phyloP scores from a whole-genome alignment of 2,113 vertebrate genomes.

The Clarias magur region DNA sequence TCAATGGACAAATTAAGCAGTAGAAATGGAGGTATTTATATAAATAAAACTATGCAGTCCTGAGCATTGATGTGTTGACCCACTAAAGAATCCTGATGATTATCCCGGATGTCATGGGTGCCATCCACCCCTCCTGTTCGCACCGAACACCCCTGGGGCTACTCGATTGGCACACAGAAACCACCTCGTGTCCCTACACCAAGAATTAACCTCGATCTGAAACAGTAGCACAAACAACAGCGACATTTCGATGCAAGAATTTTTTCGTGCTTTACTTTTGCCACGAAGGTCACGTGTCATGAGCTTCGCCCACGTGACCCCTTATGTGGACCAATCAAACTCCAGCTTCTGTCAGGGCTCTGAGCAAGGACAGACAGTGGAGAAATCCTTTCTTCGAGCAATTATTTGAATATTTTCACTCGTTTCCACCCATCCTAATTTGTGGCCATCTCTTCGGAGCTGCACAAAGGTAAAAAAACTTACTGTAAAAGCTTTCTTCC shows the following conservation, averaged over 20 bases:
- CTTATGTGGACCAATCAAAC: slow-evolving; percentile 76
- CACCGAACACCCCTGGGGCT: slow-evolving; percentile 64
- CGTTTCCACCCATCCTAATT: slow-evolving; percentile 74
- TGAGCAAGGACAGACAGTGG: slow-evolving; percentile 45
- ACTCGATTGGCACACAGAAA: slow-evolving; percentile 64
- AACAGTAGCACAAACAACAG: slow-evolving; percentile 54
- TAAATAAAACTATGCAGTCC: slow-evolving; percentile 1
- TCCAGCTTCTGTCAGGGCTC: slow-evolving; percentile 62
- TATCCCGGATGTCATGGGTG: slow-evolving; percentile 30
- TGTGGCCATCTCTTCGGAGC: slow-evolving; percentile 74
- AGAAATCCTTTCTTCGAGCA: slow-evolving; percentile 72
- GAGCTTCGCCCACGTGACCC: slow-evolving; percentile 66
- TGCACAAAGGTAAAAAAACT: slow-evolving; percentile 63
- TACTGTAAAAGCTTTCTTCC: slow-evolving; percentile 39
- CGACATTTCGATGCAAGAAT: slow-evolving; percentile 65
- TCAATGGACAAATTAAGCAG: neutral
- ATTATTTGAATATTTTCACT: slow-evolving; percentile 64
- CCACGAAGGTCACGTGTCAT: slow-evolving; percentile 71
- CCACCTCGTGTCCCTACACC: slow-evolving; percentile 48
- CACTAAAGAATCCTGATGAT: slow-evolving; percentile 45
- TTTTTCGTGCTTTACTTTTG: slow-evolving; percentile 59
- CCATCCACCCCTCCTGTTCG: slow-evolving; percentile 32
- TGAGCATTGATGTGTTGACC: slow-evolving; percentile 43
- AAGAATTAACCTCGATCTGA: slow-evolving; percentile 59
- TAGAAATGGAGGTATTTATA: neutral